Conservation (phyloP, 1,140 invertebrate genomes). For the Nasonia vitripennis region DNA sequence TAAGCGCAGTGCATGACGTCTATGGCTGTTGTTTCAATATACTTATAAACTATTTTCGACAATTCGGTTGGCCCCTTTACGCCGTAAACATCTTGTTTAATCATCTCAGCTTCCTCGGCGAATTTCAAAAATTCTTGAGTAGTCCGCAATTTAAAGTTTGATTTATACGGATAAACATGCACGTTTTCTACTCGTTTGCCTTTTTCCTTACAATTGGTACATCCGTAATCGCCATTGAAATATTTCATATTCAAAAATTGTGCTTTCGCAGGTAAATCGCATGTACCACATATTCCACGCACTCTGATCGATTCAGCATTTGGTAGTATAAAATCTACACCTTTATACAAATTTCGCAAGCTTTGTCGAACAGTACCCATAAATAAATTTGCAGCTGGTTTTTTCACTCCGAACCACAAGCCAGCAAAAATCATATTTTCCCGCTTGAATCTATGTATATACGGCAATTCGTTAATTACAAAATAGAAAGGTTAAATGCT, state of each 20-base stretch:
- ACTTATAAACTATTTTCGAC: slow-evolving; percentile 39
- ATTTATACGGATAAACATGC: slow-evolving; percentile 2
- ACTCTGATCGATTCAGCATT: background rate
- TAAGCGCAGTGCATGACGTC: slow-evolving; percentile 54
- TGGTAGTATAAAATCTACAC: background rate
- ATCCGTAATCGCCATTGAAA: slow-evolving; percentile 38
- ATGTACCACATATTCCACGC: slow-evolving; percentile 27
- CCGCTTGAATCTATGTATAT: background rate
- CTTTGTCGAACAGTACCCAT: background rate
- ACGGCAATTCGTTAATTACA: background rate
- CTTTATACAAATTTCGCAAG: background rate
- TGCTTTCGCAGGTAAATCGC: slow-evolving; percentile 36
- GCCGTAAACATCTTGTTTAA: background rate
- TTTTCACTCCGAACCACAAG: background rate
- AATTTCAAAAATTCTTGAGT: slow-evolving; percentile 31
- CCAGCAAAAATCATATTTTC: background rate
- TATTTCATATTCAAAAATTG: slow-evolving; percentile 41
- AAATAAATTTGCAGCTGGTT: slow-evolving; percentile 5
- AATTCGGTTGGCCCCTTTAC: slow-evolving; percentile 43
- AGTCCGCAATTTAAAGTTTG: slow-evolving; percentile 33
- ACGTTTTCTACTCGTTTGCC: background rate
- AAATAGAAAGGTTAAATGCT: background rate
- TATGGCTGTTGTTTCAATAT: slow-evolving; percentile 41
- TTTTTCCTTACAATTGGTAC: slow-evolving; percentile 20
- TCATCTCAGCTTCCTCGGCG: background rate